A percentile compares a stretch with the other conserved stretches of the same genome.
These are phyloP conservation scores for Mustela lutreola DNA, from an alignment of 2,113 vertebrate genomes.

Conservation along the genomic window DNA sequence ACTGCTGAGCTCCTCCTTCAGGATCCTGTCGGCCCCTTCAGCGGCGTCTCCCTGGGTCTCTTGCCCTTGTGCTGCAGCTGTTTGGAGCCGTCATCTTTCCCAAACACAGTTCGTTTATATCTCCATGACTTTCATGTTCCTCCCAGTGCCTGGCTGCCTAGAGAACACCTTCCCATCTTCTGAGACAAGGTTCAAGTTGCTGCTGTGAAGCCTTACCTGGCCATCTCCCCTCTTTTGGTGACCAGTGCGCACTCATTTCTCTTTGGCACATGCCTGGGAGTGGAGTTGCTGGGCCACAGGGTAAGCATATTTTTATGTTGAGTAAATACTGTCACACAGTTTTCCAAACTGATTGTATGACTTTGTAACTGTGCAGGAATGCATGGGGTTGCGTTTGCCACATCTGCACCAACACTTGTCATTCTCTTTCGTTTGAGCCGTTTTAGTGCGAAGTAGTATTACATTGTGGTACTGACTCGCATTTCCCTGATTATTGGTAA, in stretches of 20 bases:
- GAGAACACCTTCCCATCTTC: background rate
- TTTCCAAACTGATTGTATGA: background rate
- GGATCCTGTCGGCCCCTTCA: background rate
- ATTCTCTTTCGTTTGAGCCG: background rate
- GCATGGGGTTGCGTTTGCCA: background rate
- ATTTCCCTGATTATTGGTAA: background rate
- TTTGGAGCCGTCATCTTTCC: background rate
- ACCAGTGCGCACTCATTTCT: background rate
- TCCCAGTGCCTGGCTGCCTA: background rate
- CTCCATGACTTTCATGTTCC: background rate
- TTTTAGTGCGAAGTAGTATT: background rate
- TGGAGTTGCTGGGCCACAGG: background rate
- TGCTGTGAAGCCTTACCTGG: conserved; percentile 1
- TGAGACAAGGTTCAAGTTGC: conserved; percentile 2
- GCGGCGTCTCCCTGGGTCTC: background rate
- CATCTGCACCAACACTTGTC: background rate
- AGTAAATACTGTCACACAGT: background rate
- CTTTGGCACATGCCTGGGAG: background rate
- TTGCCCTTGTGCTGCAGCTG: background rate
- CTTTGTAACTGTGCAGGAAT: background rate
- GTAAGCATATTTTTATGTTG: background rate
- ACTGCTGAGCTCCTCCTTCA: background rate
- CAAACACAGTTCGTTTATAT: background rate
- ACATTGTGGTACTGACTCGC: background rate
- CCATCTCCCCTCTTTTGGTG: background rate